These are phyloP conservation scores for Molorchus minor DNA, from an alignment of 2,888 invertebrate species.

Conservation along the genomic window DNA sequence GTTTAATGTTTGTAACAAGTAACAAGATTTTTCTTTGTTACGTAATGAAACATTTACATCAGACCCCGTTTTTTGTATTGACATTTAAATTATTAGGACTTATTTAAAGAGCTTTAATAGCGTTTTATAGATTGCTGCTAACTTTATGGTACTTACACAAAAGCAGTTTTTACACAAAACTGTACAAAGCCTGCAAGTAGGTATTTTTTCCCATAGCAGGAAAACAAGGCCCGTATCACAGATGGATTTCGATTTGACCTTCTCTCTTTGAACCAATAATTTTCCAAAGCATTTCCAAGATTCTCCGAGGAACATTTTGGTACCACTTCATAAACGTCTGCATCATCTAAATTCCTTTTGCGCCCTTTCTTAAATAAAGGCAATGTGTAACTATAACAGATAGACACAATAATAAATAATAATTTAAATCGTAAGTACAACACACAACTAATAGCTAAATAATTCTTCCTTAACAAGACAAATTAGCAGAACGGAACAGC, in stretches of 20 bases:
- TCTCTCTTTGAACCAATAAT: slow-evolving; percentile 32
- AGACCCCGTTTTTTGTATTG: too few species aligned
- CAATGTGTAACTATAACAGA: slow-evolving; percentile 37
- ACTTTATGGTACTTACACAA: slow-evolving; percentile 42
- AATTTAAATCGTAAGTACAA: not conserved
- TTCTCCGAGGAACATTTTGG: slow-evolving; percentile 41
- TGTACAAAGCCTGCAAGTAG: slow-evolving; percentile 44
- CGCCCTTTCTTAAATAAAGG: slow-evolving; percentile 69
- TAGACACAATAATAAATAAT: not conserved
- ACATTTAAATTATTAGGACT: too few species aligned
- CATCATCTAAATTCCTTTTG: slow-evolving; percentile 69
- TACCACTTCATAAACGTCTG: slow-evolving; percentile 67
- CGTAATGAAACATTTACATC: too few species aligned
- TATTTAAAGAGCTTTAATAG: too few species aligned
- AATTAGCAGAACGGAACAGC: too few species aligned
- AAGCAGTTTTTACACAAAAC: slow-evolving; percentile 41
- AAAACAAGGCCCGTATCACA: slow-evolving; percentile 36
- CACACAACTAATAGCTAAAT: not conserved
- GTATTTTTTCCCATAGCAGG: slow-evolving; percentile 42
- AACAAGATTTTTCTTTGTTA: too few species aligned
- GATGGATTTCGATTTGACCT: slow-evolving; percentile 30
- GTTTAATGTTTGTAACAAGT: too few species aligned
- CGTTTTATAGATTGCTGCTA: too few species aligned
- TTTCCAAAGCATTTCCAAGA: slow-evolving; percentile 44
- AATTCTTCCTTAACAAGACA: not conserved